These are phyloP conservation scores for Hozukius guyotensis DNA, from an alignment of 2,797 vertebrate species.

Conservation along the genomic window DNA sequence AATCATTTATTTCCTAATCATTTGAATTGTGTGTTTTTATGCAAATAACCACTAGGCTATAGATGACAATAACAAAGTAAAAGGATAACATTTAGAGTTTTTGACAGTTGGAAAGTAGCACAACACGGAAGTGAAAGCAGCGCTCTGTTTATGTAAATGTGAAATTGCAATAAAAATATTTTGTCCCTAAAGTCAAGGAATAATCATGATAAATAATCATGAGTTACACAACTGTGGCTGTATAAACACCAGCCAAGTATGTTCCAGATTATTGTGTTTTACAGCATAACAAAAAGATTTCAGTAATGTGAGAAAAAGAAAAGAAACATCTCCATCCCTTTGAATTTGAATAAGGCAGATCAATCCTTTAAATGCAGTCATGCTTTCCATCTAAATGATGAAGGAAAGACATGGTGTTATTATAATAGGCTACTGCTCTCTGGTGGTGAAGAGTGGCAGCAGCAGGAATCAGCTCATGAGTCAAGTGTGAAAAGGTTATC, in stretches of 20 bases:
- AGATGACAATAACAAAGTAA: too few relatives aligned
- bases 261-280: background rate
- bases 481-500: background rate
- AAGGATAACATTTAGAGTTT: too few relatives aligned
- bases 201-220: too few relatives aligned
- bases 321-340: background rate
- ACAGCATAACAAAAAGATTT: background rate
- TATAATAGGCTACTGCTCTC: slow-evolving; percentile 64
- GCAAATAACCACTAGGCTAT: too few relatives aligned
- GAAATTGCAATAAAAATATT: too few relatives aligned
- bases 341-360: background rate
- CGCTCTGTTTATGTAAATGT: too few relatives aligned
- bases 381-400: background rate
- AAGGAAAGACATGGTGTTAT: background rate
- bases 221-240: background rate
- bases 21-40: too few relatives aligned
- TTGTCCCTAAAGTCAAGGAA: too few relatives aligned
- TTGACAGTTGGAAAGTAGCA: too few relatives aligned
- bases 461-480: background rate
- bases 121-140: too few relatives aligned
- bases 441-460: slow-evolving; percentile 57
- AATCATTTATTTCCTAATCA: too few relatives aligned
- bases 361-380: background rate
- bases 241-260: background rate
- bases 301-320: background rate